A percentile compares a stretch with the other conserved stretches of the same genome.
These are phyloP conservation scores for Neocrepidodera transversa DNA, from an alignment of 2,888 invertebrate species.

Conservation along the genomic window DNA sequence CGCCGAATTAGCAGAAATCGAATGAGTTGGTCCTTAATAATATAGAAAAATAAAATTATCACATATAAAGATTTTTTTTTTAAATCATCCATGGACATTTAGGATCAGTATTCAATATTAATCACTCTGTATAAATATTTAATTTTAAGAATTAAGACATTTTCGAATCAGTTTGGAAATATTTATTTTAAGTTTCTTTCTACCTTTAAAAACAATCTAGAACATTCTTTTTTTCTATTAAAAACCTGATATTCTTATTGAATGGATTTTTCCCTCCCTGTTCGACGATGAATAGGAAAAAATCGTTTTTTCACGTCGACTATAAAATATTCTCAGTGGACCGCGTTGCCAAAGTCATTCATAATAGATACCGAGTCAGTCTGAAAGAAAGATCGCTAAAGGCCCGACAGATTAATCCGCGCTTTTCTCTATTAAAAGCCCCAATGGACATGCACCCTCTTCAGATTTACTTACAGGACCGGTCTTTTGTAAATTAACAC, in stretches of 20 bases:
- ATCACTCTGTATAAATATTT: too few species aligned
- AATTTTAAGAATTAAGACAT: too few species aligned
- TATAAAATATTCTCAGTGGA: slow-evolving; percentile 44
- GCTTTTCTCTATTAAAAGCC: slow-evolving; percentile 59
- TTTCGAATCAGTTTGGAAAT: too few species aligned
- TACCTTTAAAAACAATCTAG: too few species aligned
- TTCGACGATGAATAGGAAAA: slow-evolving; percentile 7
- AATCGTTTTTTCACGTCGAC: slow-evolving; percentile 21
- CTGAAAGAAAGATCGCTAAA: slow-evolving; percentile 58
- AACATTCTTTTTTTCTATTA: background rate
- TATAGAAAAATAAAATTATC: too few species aligned
- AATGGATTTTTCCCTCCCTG: slow-evolving; percentile 12
- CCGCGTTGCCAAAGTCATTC: slow-evolving; percentile 48
- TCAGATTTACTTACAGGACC: slow-evolving; percentile 13
- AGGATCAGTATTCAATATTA: too few species aligned
- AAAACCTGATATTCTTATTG: slow-evolving; percentile 23
- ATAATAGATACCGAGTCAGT: slow-evolving; percentile 55
- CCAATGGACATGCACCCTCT: slow-evolving; percentile 55
- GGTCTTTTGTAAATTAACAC: too few species aligned
- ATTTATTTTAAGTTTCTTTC: too few species aligned
- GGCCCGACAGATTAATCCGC: slow-evolving; percentile 58
- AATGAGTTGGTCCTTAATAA: too few species aligned
- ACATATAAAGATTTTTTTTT: too few species aligned
- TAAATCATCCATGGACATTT: too few species aligned
- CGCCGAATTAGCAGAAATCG: too few species aligned